Evolutionary conservation across 2,797 vertebrate species (phyloP), one percentile per base, ranked within the genome.

Genomic region (Diglossa cyanea): DNA sequence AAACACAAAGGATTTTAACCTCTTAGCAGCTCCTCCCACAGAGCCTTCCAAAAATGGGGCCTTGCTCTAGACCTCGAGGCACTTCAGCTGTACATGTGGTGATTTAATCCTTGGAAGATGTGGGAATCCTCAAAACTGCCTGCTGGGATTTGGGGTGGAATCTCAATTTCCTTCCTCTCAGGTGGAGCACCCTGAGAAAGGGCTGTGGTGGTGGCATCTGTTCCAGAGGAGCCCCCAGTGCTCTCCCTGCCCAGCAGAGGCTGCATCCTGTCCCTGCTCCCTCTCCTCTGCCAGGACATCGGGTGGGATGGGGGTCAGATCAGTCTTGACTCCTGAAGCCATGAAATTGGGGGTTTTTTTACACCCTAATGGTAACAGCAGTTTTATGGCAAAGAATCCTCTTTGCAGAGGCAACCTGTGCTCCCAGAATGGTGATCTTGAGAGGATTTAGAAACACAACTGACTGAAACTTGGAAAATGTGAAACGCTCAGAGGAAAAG

Each of bases 111-210:
- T 80, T 91, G 92, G 86, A n/a, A 95, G 89, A 92, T 88, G 95
- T 93, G 95, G 85, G 92, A 94, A 94, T 95, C 89, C 89, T 95
- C 87, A 6, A 26, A 96, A 53, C 61, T 92, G 35, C 67, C 35
- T 88, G 94, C 94, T 88, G 89, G 87, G 87, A 86, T 95, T 96
- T 95, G 94, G 93, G 82, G 54, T 94, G 96, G 96, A 95, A 95
- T 96, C 96, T 95, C 96, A 66, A 90, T 95, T 96, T 95, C 94
- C 94, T 95, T 95, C 84, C 95, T 95, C 73, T 84, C 51, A 26
- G 90, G 85, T 78, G 45, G 85, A 91, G 82, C 76, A n/a, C 79
- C 90, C 88, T 86, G 85, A 94, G 90, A 78, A 90, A 39, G 81
- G 94, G 87, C 93, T 2, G 7, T 86, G 58, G 20, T 63, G 70